Evolutionary conservation across 2,113 vertebrate genomes (phyloP).

Genomic region (Pterocles burchelli): DNA sequence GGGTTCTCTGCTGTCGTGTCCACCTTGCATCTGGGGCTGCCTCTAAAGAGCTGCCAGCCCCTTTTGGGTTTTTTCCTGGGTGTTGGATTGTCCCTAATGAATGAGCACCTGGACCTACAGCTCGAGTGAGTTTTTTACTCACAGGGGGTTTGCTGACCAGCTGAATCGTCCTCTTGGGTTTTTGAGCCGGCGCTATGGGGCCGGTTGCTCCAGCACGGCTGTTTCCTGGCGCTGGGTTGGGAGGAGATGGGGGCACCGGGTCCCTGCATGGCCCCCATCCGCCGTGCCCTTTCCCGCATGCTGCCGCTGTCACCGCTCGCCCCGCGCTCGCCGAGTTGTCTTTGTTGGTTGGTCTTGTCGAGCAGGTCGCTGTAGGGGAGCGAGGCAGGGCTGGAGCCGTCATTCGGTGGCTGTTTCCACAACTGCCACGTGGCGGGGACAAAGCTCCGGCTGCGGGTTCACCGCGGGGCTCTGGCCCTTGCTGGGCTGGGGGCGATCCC

Average conservation of each 20-base stretch:
- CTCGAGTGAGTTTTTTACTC: background rate
- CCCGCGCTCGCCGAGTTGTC: too few species aligned
- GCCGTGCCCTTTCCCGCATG: background rate
- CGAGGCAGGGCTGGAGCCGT: background rate
- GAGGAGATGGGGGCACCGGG: background rate
- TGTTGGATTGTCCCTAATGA: background rate
- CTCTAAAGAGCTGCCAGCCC: background rate
- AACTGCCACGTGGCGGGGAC: background rate
- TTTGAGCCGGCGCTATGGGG: background rate
- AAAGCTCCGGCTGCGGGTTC: background rate
- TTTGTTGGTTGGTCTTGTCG: background rate
- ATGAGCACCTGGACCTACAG: background rate
- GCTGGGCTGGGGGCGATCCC: background rate
- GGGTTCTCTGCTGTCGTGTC: background rate
- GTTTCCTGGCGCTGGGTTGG: background rate
- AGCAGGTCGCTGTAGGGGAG: background rate
- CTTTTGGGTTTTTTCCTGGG: background rate
- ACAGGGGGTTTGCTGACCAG: background rate
- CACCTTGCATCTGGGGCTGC: accelerated
- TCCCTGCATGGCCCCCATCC: background rate
- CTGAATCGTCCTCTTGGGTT: background rate
- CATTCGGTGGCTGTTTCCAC: background rate
- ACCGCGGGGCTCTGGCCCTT: background rate
- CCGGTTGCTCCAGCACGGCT: background rate
- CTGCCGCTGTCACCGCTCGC: background rate